phyloP scores from a whole-genome alignment of 2,113 vertebrate species.

The Cephalophus harveyi region DNA sequence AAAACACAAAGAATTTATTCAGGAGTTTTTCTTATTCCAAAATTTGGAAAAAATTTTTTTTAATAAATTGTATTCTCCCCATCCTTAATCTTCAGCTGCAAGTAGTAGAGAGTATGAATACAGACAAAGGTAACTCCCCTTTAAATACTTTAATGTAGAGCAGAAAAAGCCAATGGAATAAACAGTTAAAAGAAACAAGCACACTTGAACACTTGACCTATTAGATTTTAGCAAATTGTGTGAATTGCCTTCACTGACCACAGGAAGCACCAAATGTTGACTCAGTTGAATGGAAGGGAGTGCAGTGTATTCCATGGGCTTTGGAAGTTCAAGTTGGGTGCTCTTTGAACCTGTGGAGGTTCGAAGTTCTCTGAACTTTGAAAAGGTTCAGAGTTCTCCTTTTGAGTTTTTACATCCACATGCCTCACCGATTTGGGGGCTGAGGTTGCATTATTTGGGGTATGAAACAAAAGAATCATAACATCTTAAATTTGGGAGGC shows the following conservation, averaged over 20 bases:
- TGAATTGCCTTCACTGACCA: background rate
- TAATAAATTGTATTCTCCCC: background rate
- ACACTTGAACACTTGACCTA: background rate
- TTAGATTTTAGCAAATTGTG: background rate
- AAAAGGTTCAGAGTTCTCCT: background rate
- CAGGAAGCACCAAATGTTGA: rapidly evolving
- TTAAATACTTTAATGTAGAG: background rate
- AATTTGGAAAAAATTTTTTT: background rate
- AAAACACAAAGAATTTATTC: background rate
- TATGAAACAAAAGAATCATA: background rate
- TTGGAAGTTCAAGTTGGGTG: background rate
- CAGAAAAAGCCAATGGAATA: background rate
- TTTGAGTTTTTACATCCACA: background rate
- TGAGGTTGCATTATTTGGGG: background rate
- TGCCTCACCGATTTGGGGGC: background rate
- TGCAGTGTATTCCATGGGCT: background rate
- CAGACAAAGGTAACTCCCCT: background rate
- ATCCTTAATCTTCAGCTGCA: background rate
- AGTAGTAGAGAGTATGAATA: background rate
- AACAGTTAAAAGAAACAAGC: background rate
- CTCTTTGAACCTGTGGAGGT: background rate
- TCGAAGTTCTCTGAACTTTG: background rate
- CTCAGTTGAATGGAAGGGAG: background rate
- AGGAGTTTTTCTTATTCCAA: background rate
- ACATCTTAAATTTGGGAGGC: background rate